These are phyloP conservation scores for Meloidogyne exigua DNA, from an alignment of 1,140 invertebrate species.

Conservation along the genomic window DNA sequence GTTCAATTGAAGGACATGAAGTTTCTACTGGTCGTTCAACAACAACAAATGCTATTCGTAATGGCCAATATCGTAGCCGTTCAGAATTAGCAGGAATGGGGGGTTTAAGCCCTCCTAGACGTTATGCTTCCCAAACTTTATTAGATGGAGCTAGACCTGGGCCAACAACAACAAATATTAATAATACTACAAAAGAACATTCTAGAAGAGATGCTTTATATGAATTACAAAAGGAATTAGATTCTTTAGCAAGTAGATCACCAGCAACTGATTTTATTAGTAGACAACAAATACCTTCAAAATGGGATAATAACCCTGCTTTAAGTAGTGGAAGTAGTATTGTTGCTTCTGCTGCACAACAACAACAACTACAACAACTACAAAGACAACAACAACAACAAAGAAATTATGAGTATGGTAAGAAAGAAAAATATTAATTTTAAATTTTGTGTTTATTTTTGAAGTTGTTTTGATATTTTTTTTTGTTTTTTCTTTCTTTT, in stretches of 20 bases:
- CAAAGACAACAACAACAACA: background rate
- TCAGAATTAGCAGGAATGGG: constrained; percentile 53
- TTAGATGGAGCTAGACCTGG: constrained; percentile 59
- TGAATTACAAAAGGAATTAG: constrained; percentile 59
- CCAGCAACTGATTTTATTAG: constrained; percentile 37
- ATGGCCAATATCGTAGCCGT: constrained; percentile 60
- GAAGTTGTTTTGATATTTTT: background rate
- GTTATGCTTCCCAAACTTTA: constrained; percentile 62
- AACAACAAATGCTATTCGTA: constrained; percentile 2
- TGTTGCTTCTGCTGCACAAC: background rate
- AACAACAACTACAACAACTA: background rate
- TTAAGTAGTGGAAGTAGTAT: constrained; percentile 1
- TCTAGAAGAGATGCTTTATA: constrained; percentile 54
- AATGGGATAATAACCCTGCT: background rate
- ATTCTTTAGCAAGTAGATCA: constrained; percentile 55
- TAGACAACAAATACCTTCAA: background rate
- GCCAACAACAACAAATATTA: constrained; percentile 38
- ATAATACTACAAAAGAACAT: constrained; percentile 40
- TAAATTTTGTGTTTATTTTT: background rate
- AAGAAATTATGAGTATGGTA: constrained; percentile 25
- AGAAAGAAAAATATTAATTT: background rate
- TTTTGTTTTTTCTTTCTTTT: background rate
- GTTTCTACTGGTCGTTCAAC: constrained; percentile 27
- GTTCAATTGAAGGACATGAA: constrained; percentile 50
- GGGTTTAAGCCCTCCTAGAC: constrained; percentile 39